These are phyloP conservation scores for Argyresthia goedartella DNA, from an alignment of 2,888 invertebrate species.

Conservation along the genomic window DNA sequence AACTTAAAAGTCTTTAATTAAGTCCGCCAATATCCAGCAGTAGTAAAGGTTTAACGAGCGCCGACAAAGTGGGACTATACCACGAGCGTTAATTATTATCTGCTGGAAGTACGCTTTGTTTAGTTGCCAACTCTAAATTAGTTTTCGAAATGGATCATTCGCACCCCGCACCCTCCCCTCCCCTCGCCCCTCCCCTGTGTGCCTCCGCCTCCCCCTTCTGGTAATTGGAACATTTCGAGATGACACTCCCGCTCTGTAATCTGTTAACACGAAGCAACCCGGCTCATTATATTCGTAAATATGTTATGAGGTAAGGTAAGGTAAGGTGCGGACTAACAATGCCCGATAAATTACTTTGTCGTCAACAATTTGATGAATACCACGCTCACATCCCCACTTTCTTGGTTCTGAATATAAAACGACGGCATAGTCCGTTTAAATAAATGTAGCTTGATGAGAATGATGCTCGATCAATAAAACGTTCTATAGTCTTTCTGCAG, in stretches of 20 bases:
- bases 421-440: too few species aligned
- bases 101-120: conserved; percentile 70
- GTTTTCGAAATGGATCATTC: conserved; percentile 72
- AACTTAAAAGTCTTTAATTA: conserved; percentile 32
- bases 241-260: conserved; percentile 62
- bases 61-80: conserved; percentile 66
- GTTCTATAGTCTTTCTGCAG: too few species aligned
- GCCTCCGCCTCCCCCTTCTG: conserved; percentile 18
- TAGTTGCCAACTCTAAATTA: conserved; percentile 72
- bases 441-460: too few species aligned
- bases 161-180: conserved; percentile 50
- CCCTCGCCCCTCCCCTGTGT: conserved; percentile 13
- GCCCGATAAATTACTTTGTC: too few species aligned
- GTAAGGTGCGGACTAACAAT: too few species aligned
- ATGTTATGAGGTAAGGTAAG: too few species aligned
- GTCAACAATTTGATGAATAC: too few species aligned
- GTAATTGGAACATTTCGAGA: conserved; percentile 70
- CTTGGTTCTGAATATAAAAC: too few species aligned
- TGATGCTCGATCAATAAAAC: too few species aligned
- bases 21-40: conserved; percentile 41
- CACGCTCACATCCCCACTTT: too few species aligned
- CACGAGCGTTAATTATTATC: conserved; percentile 72
- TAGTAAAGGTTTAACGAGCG: conserved; percentile 52
- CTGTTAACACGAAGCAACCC: conserved; percentile 60
- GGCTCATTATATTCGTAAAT: neutral